phyloP scores from a whole-genome alignment of 2,113 vertebrate genomes.

The Trematomus loennbergii region DNA sequence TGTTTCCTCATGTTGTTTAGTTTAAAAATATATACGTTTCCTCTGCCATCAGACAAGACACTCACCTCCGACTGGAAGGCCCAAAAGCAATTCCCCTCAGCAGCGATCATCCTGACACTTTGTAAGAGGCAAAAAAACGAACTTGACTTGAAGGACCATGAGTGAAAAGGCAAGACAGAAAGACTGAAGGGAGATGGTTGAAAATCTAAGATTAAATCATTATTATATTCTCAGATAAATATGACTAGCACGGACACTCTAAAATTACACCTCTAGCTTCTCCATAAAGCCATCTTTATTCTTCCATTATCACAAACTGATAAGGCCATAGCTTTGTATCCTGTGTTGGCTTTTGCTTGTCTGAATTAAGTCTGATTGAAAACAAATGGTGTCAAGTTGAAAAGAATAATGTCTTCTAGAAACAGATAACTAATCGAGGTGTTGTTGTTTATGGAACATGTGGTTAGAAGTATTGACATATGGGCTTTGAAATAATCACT shows the following conservation, averaged over 20 bases:
- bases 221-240: background rate
- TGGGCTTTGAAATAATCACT: background rate
- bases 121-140: background rate
- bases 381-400: background rate
- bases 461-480: background rate
- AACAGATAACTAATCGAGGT: background rate
- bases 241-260: background rate
- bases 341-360: background rate
- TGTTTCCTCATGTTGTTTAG: conserved; percentile 48
- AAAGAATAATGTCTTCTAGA: background rate
- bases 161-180: background rate
- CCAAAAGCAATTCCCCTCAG: background rate
- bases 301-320: conserved; percentile 7
- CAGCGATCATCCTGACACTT: background rate
- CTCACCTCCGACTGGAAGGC: conserved; percentile 2
- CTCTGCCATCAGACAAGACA: conserved; percentile 35
- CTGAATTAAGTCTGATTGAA: conserved; percentile 15
- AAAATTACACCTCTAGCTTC: background rate
- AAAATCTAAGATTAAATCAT: background rate
- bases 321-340: background rate
- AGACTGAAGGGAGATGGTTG: background rate
- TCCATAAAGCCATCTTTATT: background rate
- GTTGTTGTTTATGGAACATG: background rate
- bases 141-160: background rate
- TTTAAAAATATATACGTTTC: conserved; percentile 25